A percentile compares a stretch with the other conserved stretches of the same genome.
Conservation (phyloP, 2,113 vertebrate species). For the Rousettus leschenaultii region DNA sequence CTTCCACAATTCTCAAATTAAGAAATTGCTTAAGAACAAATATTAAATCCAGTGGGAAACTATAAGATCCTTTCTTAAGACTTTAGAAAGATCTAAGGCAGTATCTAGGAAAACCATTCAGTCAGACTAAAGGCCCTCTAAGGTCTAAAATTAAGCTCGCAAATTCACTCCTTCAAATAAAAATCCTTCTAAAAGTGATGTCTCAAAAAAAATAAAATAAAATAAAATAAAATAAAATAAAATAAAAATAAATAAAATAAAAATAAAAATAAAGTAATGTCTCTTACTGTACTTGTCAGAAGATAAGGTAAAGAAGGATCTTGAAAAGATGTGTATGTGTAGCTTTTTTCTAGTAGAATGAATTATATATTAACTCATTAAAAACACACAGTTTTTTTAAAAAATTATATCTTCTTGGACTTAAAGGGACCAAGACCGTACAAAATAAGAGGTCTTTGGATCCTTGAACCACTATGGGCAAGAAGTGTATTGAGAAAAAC, state of each 20-base stretch:
- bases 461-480: background rate
- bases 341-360: background rate
- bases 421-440: background rate
- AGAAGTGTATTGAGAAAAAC: background rate
- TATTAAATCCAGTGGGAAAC: background rate
- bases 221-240: too few relatives aligned
- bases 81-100: background rate
- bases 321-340: background rate
- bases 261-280: background rate
- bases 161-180: background rate
- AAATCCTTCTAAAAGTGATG: background rate
- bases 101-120: background rate
- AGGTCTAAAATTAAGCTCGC: background rate
- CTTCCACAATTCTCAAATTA: slow-evolving; percentile 4
- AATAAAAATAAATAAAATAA: too few relatives aligned
- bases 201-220: too few relatives aligned
- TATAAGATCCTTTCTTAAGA: background rate
- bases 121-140: background rate
- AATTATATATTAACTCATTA: background rate
- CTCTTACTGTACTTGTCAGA: background rate
- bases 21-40: background rate
- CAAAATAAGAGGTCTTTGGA: background rate
- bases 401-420: background rate
- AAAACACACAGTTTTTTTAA: background rate
- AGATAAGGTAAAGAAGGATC: background rate